Evolutionary conservation across 2,113 vertebrate genomes (phyloP).

Genomic region (Hucho hucho): DNA sequence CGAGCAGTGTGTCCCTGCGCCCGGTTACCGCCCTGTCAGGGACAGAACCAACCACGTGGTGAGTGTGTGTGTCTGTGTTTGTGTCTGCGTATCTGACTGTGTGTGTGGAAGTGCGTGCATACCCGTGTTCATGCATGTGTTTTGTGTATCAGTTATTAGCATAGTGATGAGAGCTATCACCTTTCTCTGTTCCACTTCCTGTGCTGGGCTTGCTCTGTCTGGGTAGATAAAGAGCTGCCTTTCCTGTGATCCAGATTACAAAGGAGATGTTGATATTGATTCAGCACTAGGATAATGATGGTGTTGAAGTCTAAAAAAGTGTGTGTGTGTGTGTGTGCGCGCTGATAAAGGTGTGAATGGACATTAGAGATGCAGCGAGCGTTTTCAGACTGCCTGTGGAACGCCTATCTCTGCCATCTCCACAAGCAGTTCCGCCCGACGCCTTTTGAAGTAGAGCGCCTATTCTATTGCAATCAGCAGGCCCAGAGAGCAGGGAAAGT

Average conservation of each 20-base stretch:
- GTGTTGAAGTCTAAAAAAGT: slow-evolving; percentile 26
- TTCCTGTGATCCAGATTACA: slow-evolving; percentile 29
- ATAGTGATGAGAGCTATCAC: neutral
- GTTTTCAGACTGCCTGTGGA: slow-evolving; percentile 10
- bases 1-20: slow-evolving; percentile 78
- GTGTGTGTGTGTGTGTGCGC: slow-evolving; percentile 7
- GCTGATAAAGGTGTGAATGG: slow-evolving; percentile 37
- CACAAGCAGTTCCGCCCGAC: slow-evolving; percentile 31
- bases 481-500: slow-evolving; percentile 37
- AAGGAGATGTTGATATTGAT: slow-evolving; percentile 39
- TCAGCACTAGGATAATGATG: slow-evolving; percentile 35
- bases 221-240: slow-evolving; percentile 43
- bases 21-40: slow-evolving; percentile 68
- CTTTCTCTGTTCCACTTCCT: slow-evolving; percentile 39
- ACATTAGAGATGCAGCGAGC: slow-evolving; percentile 12
- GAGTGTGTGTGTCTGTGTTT: slow-evolving; percentile 48
- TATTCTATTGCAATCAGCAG: slow-evolving; percentile 43
- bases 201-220: slow-evolving; percentile 12
- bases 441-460: slow-evolving; percentile 33
- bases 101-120: slow-evolving; percentile 63
- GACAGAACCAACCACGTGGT: slow-evolving; percentile 77
- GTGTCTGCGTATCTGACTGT: slow-evolving; percentile 40
- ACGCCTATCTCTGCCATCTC: slow-evolving; percentile 39
- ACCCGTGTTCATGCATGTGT: neutral
- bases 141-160: neutral